A percentile compares a stretch with the other conserved stretches of the same genome.
These are phyloP conservation scores for Pyrgus malvae DNA, from an alignment of 2,888 invertebrate genomes.

Conservation along the genomic window DNA sequence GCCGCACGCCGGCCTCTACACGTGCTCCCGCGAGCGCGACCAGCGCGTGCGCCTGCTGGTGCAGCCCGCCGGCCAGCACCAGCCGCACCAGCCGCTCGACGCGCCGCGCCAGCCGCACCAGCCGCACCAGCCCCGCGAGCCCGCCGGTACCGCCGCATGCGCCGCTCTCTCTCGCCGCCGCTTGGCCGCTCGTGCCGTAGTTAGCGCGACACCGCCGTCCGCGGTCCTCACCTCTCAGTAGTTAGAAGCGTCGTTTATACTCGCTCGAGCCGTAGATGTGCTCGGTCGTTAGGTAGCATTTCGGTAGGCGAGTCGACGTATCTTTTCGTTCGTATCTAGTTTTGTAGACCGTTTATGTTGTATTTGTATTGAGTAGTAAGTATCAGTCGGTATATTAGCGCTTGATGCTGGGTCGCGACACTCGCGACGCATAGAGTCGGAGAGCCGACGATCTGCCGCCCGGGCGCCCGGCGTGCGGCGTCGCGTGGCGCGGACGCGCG, in stretches of 20 bases:
- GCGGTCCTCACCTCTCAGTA: constrained; percentile 13
- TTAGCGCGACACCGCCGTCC: constrained; percentile 27
- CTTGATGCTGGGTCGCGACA: constrained; percentile 11
- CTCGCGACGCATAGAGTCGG: too few relatives aligned
- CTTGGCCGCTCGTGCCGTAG: constrained; percentile 29
- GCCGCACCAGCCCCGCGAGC: constrained; percentile 25
- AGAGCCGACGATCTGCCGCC: too few relatives aligned
- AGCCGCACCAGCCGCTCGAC: constrained; percentile 2
- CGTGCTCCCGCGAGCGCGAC: constrained; percentile 50
- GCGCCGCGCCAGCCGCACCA: constrained; percentile 33
- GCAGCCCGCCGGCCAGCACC: constrained; percentile 32
- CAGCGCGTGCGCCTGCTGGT: constrained; percentile 54
- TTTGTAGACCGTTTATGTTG: constrained; percentile 17
- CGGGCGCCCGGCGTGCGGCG: not conserved
- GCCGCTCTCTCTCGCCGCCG: constrained; percentile 23
- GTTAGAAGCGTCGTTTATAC: constrained; percentile 15
- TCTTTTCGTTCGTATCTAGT: not conserved
- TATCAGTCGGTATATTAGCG: not conserved
- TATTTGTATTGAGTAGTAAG: constrained; percentile 10
- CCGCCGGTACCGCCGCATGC: constrained; percentile 34
- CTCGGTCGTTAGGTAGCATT: constrained; percentile 1
- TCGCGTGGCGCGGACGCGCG: constrained; percentile 25
- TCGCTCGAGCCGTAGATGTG: constrained; percentile 14
- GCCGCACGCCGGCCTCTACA: constrained; percentile 58
- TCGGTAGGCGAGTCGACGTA: constrained; percentile 7